A percentile compares a stretch with the other conserved stretches of the same genome.
These are phyloP conservation scores for Cercopithecus mona DNA, from an alignment of 2,113 vertebrate species.

Conservation along the genomic window DNA sequence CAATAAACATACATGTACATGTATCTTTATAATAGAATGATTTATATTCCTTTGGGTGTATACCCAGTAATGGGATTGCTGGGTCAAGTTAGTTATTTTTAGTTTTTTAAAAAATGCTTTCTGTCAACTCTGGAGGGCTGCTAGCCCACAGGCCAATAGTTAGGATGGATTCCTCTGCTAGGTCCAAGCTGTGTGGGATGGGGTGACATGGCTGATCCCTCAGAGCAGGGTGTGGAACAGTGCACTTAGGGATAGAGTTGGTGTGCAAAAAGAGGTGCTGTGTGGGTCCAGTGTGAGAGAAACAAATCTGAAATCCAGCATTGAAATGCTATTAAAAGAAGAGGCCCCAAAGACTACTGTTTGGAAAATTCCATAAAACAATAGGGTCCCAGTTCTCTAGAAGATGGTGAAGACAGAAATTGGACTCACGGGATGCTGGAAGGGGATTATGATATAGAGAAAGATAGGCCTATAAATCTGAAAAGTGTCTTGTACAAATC, in stretches of 20 bases:
- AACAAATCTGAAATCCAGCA: background rate
- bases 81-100: background rate
- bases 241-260: too few relatives aligned
- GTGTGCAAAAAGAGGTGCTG: background rate
- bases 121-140: background rate
- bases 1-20: too few relatives aligned
- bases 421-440: background rate
- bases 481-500: background rate
- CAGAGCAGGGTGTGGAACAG: accelerated
- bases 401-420: background rate
- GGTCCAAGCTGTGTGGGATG: background rate
- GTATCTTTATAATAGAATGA: too few relatives aligned
- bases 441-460: background rate
- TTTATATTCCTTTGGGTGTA: too few relatives aligned
- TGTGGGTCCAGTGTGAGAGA: background rate
- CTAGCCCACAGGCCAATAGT: too few relatives aligned
- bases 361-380: background rate
- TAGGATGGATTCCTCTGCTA: background rate
- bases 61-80: too few relatives aligned
- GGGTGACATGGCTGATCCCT: background rate
- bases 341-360: too few relatives aligned
- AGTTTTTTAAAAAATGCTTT: background rate
- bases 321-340: background rate
- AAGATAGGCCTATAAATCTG: background rate
- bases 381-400: background rate